Evolutionary conservation across 2,113 vertebrate genomes (phyloP).

Genomic region (Coregonus clupeaformis): DNA sequence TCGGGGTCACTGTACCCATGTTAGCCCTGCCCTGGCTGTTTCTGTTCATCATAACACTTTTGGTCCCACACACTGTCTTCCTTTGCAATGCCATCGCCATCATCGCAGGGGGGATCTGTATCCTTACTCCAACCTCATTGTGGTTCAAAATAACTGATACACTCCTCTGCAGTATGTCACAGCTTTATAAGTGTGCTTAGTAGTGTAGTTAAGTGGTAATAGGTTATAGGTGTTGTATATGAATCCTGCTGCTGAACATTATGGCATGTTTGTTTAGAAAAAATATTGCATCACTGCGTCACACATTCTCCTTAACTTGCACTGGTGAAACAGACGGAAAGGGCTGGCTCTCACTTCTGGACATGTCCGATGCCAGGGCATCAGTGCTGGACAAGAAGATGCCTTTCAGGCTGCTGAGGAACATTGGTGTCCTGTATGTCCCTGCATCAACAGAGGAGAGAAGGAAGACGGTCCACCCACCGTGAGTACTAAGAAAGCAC

Average conservation of each 20-base stretch:
- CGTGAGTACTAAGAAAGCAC: constrained; percentile 57
- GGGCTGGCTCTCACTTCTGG: constrained; percentile 73
- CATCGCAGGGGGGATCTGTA: constrained; percentile 75
- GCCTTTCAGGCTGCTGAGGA: constrained; percentile 76
- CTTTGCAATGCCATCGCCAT: constrained; percentile 76
- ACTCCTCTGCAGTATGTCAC: no score
- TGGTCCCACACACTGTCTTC: constrained; percentile 74
- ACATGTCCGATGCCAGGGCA: constrained; percentile 68
- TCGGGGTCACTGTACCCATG: constrained; percentile 70
- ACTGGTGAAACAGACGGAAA: constrained; percentile 69
- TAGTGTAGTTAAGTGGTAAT: background rate
- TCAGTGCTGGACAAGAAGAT: constrained; percentile 70
- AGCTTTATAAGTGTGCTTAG: background rate
- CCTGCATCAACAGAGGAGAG: constrained; percentile 73
- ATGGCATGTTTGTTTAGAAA: background rate
- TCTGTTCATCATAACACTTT: constrained; percentile 64
- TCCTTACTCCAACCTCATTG: constrained; percentile 66
- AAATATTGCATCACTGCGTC: no score
- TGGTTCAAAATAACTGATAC: background rate
- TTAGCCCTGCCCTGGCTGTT: constrained; percentile 73
- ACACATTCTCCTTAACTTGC: constrained; percentile 52
- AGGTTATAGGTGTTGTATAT: background rate
- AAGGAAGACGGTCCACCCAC: constrained; percentile 63
- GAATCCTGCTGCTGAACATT: background rate
- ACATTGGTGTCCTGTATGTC: constrained; percentile 71